Base-by-base conservation (phyloP, 2,888 invertebrate species). In the Drosophila emarginata region DNA sequence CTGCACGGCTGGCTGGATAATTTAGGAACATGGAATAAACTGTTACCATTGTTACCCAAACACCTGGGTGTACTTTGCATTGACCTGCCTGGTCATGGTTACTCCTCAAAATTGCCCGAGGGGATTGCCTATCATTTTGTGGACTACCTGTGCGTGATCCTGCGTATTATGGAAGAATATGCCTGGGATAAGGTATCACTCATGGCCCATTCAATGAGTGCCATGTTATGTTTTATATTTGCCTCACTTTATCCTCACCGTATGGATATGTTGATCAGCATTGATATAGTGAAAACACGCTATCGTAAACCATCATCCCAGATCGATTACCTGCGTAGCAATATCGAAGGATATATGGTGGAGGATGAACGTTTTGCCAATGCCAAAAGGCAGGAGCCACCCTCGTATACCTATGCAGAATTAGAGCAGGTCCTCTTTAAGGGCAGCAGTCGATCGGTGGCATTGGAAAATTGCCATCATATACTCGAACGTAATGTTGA, bases 1-100 rank as follows among this genome's bases (percentile, higher is more conserved):
- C 80, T 96, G 1, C 96, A 96, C 88, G 96, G 96, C 1, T 96
- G 96, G 95, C 94, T 94, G 90, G 96, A 96, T 91, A 96, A 96
- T 89, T 94, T 95, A 53, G 95, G 95, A 45, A 94, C 95, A 0
- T 96, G 95, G 93, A 95, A 96, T 88, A 93, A 93, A 0, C 88
- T 96, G 56, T 93, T 94, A 39, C 95, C 95, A 0, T 87, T 94
- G 69, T 88, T 96, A 68, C 92, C 93, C n/a, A 83, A 91, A 52
- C 90, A 93, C 67, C 79, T 92, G 21, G 92, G 93, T 14, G 91
- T 94, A 66, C 89, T 96, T 4, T 94, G 95, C 5, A 91, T 95
- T 39, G 95, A 95, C 90, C 92, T 94, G 45, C 95, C 95, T 26
- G 95, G 96, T 0, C 95, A 96, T 90, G 96, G 96, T 2, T 88